Conservation (phyloP, 2,888 invertebrate genomes). For the Xestobium rufovillosum region DNA sequence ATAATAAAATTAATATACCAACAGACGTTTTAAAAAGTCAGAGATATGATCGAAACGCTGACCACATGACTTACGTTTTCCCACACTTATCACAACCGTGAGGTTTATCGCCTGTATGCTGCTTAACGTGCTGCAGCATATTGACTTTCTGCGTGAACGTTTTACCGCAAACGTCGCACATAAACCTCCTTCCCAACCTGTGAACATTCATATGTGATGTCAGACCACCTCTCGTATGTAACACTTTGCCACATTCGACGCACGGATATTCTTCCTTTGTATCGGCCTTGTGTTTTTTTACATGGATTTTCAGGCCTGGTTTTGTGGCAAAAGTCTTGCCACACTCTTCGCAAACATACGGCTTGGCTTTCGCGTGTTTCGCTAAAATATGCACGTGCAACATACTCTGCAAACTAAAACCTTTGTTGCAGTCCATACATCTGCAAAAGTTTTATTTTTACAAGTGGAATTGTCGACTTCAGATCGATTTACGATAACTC, state of each 20-base stretch:
- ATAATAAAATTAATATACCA: constrained; percentile 1
- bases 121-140: constrained; percentile 45
- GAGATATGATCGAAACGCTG: too few species aligned
- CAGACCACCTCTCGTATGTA: constrained; percentile 42
- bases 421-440: constrained; percentile 49
- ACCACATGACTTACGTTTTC: constrained; percentile 38
- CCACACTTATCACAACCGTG: constrained; percentile 47
- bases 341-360: constrained; percentile 42
- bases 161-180: constrained; percentile 52
- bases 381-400: constrained; percentile 49
- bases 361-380: constrained; percentile 44
- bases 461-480: too few species aligned
- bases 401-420: constrained; percentile 48
- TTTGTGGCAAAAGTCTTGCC: constrained; percentile 43
- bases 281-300: constrained; percentile 43
- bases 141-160: constrained; percentile 49
- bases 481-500: too few species aligned
- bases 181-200: constrained; percentile 39
- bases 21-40: background rate
- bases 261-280: constrained; percentile 41
- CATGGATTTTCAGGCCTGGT: constrained; percentile 45
- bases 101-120: constrained; percentile 44
- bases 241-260: constrained; percentile 43
- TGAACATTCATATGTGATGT: constrained; percentile 44
- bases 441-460: too few species aligned